Evolutionary conservation across 2,888 invertebrate genomes (phyloP), one percentile per base, ranked within the genome.

Genomic region (Pecten maximus): DNA sequence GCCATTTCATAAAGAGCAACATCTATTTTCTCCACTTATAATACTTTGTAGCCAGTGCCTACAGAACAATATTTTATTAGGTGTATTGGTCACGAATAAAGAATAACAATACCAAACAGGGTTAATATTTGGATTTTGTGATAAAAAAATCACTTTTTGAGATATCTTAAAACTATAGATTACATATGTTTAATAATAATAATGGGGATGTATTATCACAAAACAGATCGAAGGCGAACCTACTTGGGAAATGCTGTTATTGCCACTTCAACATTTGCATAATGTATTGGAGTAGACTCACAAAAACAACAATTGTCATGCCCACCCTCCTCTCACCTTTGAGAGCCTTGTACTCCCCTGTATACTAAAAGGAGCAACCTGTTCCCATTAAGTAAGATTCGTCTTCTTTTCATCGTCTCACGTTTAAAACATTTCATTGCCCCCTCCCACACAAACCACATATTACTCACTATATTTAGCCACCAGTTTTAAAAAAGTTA

Each of bases 241-340:
- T 74, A 74, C 28, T 6, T 35, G 35, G 35, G 10, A 74, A 60
- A 8, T 28, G 6, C 16, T 74, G 74, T 74, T 74, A 74, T 74
- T 74, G 74, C 74, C 74, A 74, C 28, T 10, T 35, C 35, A 35
- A 74, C 74, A 74, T 74, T 74, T 74, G 74, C 74, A 74, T 74
- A 74, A 35, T 74, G 35, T 74, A 74, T 23, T 28, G 54, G 8
- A 54, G 44, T 4, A 12, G 54, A 19, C 0, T 54, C 19, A n/a
- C 19, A 54, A 0, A 2, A 54, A 54, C n/a, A n/a, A n/a, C n/a
- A n/a, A n/a, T n/a, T n/a, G n/a, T n/a, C n/a, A n/a, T n/a, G n/a
- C n/a, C n/a, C n/a, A n/a, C n/a, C n/a, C n/a, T n/a, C n/a, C n/a
- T n/a, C n/a, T n/a, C n/a, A n/a, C n/a, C n/a, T n/a, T n/a, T n/a